Percentiles rank a stretch among this genome's conserved stretches.
These are phyloP conservation scores for Anadara kagoshimensis DNA, from an alignment of 1,140 invertebrate genomes.

Conservation along the genomic window DNA sequence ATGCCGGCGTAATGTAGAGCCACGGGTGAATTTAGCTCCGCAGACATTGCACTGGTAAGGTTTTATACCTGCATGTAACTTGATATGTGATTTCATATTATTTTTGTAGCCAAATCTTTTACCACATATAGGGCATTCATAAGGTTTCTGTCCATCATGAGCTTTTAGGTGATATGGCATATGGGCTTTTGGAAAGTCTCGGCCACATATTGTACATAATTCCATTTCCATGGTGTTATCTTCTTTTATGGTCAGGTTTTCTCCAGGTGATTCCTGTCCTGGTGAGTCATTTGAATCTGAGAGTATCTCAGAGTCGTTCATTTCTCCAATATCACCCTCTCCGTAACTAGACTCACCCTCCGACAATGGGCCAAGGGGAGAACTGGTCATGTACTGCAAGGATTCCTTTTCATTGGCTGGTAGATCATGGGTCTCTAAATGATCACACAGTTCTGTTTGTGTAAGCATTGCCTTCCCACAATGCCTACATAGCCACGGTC, in stretches of 20 bases:
- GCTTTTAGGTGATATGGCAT: constrained; percentile 76
- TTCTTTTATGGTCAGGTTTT: constrained; percentile 15
- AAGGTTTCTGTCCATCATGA: constrained; percentile 74
- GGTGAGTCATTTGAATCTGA: constrained; percentile 35
- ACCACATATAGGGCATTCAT: constrained; percentile 78
- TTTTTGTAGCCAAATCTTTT: constrained; percentile 79
- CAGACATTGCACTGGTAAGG: constrained; percentile 78
- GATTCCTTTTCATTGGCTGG: constrained; percentile 56
- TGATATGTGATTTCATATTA: constrained; percentile 77
- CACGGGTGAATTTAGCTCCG: constrained; percentile 70
- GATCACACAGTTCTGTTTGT: constrained; percentile 54
- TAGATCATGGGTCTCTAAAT: constrained; percentile 59
- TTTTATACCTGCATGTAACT: constrained; percentile 76
- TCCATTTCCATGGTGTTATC: constrained; percentile 55
- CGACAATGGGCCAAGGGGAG: constrained; percentile 51
- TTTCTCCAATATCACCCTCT: constrained; percentile 15
- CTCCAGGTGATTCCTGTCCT: constrained; percentile 33
- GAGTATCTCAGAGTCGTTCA: too few relatives aligned
- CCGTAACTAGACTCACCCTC: background rate
- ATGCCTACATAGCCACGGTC: constrained; percentile 75
- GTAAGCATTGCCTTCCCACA: constrained; percentile 71
- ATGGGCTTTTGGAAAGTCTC: constrained; percentile 62
- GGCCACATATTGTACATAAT: constrained; percentile 63
- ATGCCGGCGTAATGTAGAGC: constrained; percentile 64
- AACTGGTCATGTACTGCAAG: constrained; percentile 77